A percentile compares a stretch with the other conserved stretches of the same genome.
These are phyloP conservation scores for Epiperipatus broadwayi DNA, from an alignment of 2,888 invertebrate genomes.

Conservation along the genomic window DNA sequence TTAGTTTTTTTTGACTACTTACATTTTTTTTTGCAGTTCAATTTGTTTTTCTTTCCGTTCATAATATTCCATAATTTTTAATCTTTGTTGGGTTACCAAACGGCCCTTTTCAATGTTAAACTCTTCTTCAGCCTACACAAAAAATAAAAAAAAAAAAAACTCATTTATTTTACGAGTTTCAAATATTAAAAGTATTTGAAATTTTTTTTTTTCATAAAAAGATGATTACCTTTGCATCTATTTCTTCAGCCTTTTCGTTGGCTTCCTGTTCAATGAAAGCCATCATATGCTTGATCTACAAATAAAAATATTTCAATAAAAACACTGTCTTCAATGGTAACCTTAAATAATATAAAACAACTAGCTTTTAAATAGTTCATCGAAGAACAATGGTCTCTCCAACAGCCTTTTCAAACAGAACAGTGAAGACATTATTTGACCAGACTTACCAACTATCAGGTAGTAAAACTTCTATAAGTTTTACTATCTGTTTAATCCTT, in stretches of 20 bases:
- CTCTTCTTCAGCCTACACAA: conserved; percentile 77
- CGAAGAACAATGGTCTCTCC: too few species aligned
- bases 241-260: conserved; percentile 99
- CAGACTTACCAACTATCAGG: too few species aligned
- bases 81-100: conserved; percentile 88
- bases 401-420: too few species aligned
- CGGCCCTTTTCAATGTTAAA: conserved; percentile 99
- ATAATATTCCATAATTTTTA: conserved; percentile 98
- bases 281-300: conserved; percentile 99
- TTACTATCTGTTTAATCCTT: too few species aligned
- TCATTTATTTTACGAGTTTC: not conserved
- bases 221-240: conserved; percentile 56
- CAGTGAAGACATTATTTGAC: too few species aligned
- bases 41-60: conserved; percentile 98
- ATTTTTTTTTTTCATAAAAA: conserved; percentile 4
- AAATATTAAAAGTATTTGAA: not conserved
- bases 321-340: too few species aligned
- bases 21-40: conserved; percentile 97
- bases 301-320: conserved; percentile 20
- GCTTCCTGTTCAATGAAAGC: conserved; percentile 99
- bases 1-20: too few species aligned
- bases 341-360: too few species aligned
- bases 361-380: not conserved
- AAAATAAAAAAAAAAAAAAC: not conserved
- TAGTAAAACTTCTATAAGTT: too few species aligned